Evolutionary conservation across 2,797 vertebrate genomes (phyloP), one percentile per base, ranked within the genome.

Genomic region (Emydoidea blandingii): DNA sequence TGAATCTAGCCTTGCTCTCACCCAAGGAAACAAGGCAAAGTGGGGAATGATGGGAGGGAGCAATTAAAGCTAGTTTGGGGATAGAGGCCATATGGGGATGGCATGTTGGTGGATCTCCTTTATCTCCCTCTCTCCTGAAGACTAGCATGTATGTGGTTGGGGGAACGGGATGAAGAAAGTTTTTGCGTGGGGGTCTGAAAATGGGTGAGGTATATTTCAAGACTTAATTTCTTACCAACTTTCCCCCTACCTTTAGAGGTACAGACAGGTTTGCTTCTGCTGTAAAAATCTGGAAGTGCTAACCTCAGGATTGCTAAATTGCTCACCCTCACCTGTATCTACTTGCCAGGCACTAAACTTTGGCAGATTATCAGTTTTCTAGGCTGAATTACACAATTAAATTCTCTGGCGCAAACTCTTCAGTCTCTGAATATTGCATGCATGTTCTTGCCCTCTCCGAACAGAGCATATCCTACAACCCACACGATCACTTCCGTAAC

Each of bases 381-480:
- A 90, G 72, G 56, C 65, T 49, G 50, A 25, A 9, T 62, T 83
- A 85, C 89, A 29, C 81, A 90, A 72, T 37, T 72, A 72, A 23
- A 72, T 37, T 68, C 65, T 37, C n/a, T 72, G 65, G 59, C 68
- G 65, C 41, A 79, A 83, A 74, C 0, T 0, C 47, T n/a, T 47
- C 68, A 54, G 27, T 47, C 72, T 74, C 4, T 85, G 34, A 29
- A 56, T 82, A 65, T 0, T 1, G 59, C 25, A 15, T 0, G 0
- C 6, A 29, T 85, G 78, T 82, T 68, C 68, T 81, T 62, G 57
- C 37, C 84, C 83, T 41, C 14, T 79, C 49, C 79, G 80, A 92
- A 86, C 65, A 0, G 27, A 49, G 80, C 59, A 54, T 41, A 65
- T 16, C 54, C 19, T 19, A 34, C 0, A 0, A n/a, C 44, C 18